Base-by-base conservation (phyloP, 2,888 invertebrate genomes). In the Noctua janthina region DNA sequence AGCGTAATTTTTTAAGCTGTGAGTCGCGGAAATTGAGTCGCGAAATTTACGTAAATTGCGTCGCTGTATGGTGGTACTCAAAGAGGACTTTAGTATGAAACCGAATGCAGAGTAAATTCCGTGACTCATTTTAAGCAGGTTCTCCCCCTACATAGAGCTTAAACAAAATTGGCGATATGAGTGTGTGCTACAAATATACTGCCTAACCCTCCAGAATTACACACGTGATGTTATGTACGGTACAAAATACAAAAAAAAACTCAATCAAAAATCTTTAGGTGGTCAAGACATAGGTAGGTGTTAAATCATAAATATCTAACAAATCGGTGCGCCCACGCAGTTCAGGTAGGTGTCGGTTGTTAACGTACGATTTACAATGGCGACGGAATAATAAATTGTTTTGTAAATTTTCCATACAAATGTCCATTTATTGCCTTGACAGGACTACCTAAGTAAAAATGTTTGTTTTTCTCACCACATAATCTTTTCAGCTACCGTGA, bases 291-390 rank as follows among this genome's bases (percentile, higher is more conserved):
- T 76, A 76, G 73, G 78, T 86, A 76, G 73, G 78, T 86, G 83
- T 74, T 81, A 83, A 87, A 83, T 86, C 83, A 80, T 68, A 74
- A 74, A 56, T 81, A 79, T 51, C 56, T 76, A 79, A 88, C 83
- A 78, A 78, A 88, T 87, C 54, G 80, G 39, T 81, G 75, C 88
- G 83, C 87, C 87, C 81, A 87, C 87, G 81, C 88, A 83, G 56
- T 39, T 67, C 67, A 29, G 23, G 66, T 72, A 67, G 70, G 77
- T 74, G 85, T 87, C 62, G 68, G 76, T 75, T 73, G 76, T 81
- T 84, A 85, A 80, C 72, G 76, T 75, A 71, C 62, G 68, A 80
- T 86, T 71, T 86, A 84, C 80, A 84, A 87, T 80, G 59, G 66
- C 46, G 72, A 66, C 64, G n/a, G 39, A 35, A 84, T 85, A 82